Base-by-base conservation (phyloP, 2,888 invertebrate species). In the Antheraea yamamai region DNA sequence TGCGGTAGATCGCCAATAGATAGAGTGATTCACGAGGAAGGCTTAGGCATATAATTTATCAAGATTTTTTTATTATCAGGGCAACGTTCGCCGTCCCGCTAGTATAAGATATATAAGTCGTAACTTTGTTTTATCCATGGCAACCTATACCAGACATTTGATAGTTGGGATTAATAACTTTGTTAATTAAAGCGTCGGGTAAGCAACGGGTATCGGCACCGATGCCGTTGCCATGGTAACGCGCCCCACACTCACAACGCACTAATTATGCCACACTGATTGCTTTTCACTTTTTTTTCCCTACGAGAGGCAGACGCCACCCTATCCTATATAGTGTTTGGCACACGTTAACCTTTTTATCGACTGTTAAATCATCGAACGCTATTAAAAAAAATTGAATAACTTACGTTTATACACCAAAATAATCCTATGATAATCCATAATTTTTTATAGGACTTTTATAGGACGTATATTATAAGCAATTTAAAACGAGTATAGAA, bases 261-360 rank as follows among this genome's bases (percentile, higher is more conserved):
- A 94, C 95, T 95, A 95, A 95, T 95, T 95, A 95, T 94, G 92
- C 93, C 93, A 92, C 95, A 94, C 92, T 95, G 95, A 95, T 95
- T 95, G 95, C 95, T 94, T 94, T 95, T 92, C 91, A 92, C 92
- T 92, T 94, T 94, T 93, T 91, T 86, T 91, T 89, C 93, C 93
- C 94, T 89, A 92, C 88, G 91, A 94, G 94, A 92, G 91, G 88
- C 90, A 90, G 91, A 90, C 89, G 91, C 92, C 92, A 92, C 94
- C 94, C 94, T 90, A 91, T 91, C 88, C 86, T 85, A 82, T 82
- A 82, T 90, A 92, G 89, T 88, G 89, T 85, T 89, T 84, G 87
- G 84, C 85, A 82, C 78, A 81, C 79, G 81, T 79, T 79, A 78
- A 81, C 83, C 81, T 87, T 87, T 87, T 85, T 87, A 87, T 88